These are phyloP conservation scores for Sebastes iracundus DNA, from an alignment of 2,797 vertebrate genomes.

Conservation along the genomic window DNA sequence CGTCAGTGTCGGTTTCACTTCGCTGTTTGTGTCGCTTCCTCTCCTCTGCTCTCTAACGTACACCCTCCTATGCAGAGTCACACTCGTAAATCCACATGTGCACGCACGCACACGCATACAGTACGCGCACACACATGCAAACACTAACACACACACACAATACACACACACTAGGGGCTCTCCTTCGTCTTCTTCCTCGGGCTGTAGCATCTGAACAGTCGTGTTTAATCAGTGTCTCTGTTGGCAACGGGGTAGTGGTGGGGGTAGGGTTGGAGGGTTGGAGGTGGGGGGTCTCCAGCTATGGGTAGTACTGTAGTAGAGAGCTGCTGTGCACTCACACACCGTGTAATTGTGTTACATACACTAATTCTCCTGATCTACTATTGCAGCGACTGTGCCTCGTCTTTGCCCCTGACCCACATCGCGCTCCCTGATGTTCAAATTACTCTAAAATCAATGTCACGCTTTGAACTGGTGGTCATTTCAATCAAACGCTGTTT, in stretches of 20 bases:
- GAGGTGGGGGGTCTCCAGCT: constrained; percentile 61
- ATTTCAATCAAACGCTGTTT: constrained; percentile 42
- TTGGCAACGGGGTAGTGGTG: constrained; percentile 61
- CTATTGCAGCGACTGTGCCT: constrained; percentile 37
- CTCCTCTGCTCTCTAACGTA: background rate
- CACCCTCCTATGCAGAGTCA: constrained; percentile 7
- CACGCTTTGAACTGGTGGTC: constrained; percentile 21
- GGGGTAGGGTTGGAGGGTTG: constrained; percentile 22
- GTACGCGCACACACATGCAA: background rate
- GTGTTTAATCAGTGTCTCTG: constrained; percentile 80
- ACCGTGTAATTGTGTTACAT: constrained; percentile 77
- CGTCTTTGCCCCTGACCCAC: constrained; percentile 65
- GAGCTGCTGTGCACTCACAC: constrained; percentile 72
- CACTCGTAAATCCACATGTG: background rate
- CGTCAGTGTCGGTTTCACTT: constrained; percentile 12
- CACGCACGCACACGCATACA: background rate
- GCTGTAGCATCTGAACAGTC: constrained; percentile 78
- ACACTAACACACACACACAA: constrained; percentile 12
- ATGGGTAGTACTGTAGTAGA: constrained; percentile 38
- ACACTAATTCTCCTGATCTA: constrained; percentile 74
- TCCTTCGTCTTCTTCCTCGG: constrained; percentile 55
- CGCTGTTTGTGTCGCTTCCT: background rate
- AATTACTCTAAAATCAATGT: constrained; percentile 54
- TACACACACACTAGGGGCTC: constrained; percentile 44
- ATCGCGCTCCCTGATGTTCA: constrained; percentile 49